Evolutionary conservation across 1,140 invertebrate genomes (phyloP), one percentile per base, ranked within the genome.

Genomic region (Aradophagus sp.): DNA sequence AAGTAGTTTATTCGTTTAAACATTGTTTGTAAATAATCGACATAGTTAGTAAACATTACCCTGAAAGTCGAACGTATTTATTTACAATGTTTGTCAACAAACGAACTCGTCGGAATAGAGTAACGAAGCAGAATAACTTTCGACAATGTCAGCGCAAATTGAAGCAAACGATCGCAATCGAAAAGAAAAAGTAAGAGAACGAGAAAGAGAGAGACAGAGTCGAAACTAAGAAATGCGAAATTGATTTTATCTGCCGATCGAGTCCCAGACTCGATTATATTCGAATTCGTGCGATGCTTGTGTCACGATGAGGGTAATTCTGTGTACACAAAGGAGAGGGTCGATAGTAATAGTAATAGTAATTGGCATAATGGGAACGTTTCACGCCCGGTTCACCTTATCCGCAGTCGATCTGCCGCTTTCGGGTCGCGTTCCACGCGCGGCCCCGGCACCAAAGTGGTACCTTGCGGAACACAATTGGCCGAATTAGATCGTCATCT

Each of bases 401-500:
- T 81, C 80, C 48, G 52, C 32, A 29, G 35, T 35, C 55, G 56
- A 78, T 80, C 75, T 74, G 69, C 55, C 44, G 42, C 44, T 45
- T 44, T 26, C 12, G 16, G 35, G 34, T 45, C 52, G 47, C 29
- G 29, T 36, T 42, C 26, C 14, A 16, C 23, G 11, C 23, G 11
- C 56, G 27, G 16, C 17, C 31, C 29, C 13, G 48, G 32, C 11
- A 34, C 42, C 34, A 73, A 56, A 61, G 59, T 61, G 44, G 35
- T 61, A 62, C 52, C 53, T 71, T 48, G 31, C 52, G 14, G n/a
- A n/a, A 53, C 66, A 42, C 69, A 59, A 61, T 47, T 74, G 70
- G 67, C 20, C 38, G 76, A 77, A 75, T 77, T 77, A 76, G 71
- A 76, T 79, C 73, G 74, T 80, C 81, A 81, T 83, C 77, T 82